These are phyloP conservation scores for Cryptotis parvus DNA, from an alignment of 2,113 vertebrate species.

Conservation along the genomic window DNA sequence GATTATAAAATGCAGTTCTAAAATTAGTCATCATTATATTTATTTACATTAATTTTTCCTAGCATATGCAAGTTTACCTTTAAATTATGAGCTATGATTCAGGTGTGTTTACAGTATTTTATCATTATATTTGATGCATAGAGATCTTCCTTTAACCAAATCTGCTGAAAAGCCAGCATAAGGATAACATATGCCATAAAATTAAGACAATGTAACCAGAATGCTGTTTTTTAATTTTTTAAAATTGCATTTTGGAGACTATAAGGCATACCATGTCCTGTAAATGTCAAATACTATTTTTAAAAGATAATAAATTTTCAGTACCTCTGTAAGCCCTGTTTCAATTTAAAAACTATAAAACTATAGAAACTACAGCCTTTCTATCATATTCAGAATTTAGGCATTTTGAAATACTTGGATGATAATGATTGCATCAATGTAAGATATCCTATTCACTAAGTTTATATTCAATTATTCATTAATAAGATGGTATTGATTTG, in stretches of 20 bases:
- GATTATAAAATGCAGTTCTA: neutral
- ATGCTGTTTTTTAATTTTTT: neutral
- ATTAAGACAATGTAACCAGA: neutral
- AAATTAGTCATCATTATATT: conserved; percentile 5
- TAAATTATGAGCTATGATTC: neutral
- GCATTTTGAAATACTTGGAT: conserved; percentile 32
- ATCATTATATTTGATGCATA: neutral
- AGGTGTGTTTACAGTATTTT: neutral
- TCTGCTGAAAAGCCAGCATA: neutral
- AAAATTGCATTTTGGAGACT: neutral
- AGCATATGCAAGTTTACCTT: neutral
- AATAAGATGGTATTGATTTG: conserved; percentile 59
- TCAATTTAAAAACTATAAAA: conserved; percentile 40
- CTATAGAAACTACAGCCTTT: neutral
- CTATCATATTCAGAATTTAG: conserved; percentile 5
- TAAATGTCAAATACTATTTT: neutral
- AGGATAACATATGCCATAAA: neutral
- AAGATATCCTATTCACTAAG: neutral
- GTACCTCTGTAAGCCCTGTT: neutral
- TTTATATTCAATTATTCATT: conserved; percentile 67
- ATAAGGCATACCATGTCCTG: neutral
- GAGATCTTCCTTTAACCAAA: conserved; percentile 1
- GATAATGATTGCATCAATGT: neutral
- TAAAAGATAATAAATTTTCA: neutral
- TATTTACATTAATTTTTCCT: neutral